Conservation (phyloP, 2,888 invertebrate genomes). For the Sisyra terminalis region DNA sequence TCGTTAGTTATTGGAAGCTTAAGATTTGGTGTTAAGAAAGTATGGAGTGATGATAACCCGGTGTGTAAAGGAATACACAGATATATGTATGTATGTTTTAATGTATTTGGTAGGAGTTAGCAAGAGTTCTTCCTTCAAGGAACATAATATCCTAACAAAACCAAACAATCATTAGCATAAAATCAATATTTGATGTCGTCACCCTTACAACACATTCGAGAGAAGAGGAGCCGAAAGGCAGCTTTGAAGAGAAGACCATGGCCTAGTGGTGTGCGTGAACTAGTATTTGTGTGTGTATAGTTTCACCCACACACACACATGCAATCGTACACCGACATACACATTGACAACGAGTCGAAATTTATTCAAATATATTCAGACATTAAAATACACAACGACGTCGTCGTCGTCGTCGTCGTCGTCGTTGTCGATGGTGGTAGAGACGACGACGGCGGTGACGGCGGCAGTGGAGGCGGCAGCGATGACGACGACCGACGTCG, state of each 20-base stretch:
- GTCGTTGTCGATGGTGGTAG: too few relatives aligned
- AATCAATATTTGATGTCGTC: conserved; percentile 8
- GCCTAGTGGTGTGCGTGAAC: background rate
- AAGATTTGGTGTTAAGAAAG: too few relatives aligned
- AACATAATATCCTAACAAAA: conserved; percentile 3
- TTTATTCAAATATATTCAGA: conserved; percentile 33
- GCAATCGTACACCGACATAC: background rate
- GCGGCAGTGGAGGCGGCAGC: too few relatives aligned
- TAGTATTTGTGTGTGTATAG: background rate
- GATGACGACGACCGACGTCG: too few relatives aligned
- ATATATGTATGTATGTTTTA: too few relatives aligned
- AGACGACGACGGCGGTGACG: too few relatives aligned
- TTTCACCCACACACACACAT: background rate
- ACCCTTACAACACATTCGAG: conserved; percentile 1
- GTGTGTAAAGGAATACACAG: too few relatives aligned
- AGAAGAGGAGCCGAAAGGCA: background rate
- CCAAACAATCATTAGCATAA: conserved; percentile 8
- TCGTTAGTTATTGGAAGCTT: too few relatives aligned
- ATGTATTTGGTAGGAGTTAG: too few relatives aligned
- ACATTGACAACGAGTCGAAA: conserved; percentile 19
- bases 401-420: too few relatives aligned
- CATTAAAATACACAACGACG: conserved; percentile 15
- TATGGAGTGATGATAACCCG: too few relatives aligned
- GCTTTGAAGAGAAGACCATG: background rate
- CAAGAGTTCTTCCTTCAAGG: too few relatives aligned